phyloP scores from a whole-genome alignment of 2,113 vertebrate species.

The Microtus richardsoni region DNA sequence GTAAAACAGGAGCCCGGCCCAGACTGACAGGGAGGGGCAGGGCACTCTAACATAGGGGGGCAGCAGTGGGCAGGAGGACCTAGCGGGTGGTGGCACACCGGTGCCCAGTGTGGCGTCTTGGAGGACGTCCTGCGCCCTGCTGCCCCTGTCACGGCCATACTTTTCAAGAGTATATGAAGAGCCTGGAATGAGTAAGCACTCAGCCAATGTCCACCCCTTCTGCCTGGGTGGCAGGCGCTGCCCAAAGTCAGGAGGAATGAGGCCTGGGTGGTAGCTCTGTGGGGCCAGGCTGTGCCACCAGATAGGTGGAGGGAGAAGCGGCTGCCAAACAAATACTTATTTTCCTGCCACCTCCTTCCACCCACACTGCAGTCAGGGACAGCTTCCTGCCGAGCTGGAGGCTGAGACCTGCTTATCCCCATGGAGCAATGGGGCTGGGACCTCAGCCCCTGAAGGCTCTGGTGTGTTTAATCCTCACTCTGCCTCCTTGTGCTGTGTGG shows the following conservation, averaged over 20 bases:
- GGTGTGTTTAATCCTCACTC: background rate
- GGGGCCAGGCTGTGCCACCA: background rate
- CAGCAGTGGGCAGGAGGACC: background rate
- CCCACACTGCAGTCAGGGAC: background rate
- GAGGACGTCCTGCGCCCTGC: background rate
- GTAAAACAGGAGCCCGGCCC: background rate
- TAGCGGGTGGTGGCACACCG: fast-evolving
- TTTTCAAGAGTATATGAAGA: background rate
- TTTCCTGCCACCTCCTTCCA: background rate
- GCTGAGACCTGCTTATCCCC: background rate
- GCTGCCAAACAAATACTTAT: background rate
- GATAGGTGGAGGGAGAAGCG: background rate
- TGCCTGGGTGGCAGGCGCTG: background rate
- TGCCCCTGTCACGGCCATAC: background rate
- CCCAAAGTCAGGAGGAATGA: background rate
- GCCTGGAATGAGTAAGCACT: background rate
- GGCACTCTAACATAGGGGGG: background rate
- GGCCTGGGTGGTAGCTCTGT: background rate
- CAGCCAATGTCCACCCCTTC: background rate
- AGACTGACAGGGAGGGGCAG: background rate
- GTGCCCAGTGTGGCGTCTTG: background rate
- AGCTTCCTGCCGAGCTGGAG: background rate
- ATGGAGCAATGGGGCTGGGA: background rate
- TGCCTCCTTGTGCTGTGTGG: background rate
- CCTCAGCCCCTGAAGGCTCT: background rate